Evolutionary conservation across 2,888 invertebrate species (phyloP), one percentile per base, ranked within the genome.

Genomic region (Drosophila subquinaria): DNA sequence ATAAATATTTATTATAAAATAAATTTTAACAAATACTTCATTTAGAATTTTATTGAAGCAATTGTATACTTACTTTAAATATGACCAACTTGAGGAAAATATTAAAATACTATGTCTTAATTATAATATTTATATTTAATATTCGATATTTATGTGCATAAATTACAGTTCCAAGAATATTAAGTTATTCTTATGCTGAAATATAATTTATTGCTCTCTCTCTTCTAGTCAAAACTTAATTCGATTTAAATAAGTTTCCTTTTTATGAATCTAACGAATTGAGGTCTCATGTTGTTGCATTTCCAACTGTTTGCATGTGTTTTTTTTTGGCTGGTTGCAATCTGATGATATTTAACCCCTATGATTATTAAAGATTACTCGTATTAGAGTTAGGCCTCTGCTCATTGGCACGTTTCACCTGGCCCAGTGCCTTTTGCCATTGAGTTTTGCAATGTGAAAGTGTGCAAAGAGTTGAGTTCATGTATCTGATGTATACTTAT

Each of bases 341-440:
- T 74, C 79, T 45, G 79, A 76, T 76, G 53, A 48, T 59, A 64
- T 57, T 76, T 79, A 76, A 75, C 76, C 76, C 79, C 76, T 62
- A 79, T 76, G 76, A 79, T 76, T 76, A 76, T 53, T 62, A 48
- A 47, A 76, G 76, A 79, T 76, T 73, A 76, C 51, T 60, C 33
- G 69, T 38, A 69, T 78, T 73, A 53, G 72, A 64, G 53, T 61
- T 23, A 30, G 43, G 35, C 4, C 35, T 38, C 17, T 13, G 52
- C 64, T 79, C 75, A 79, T 76, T 79, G 80, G 63, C 76, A 75
- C 70, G 70, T 79, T 75, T 66, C 62, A 66, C 59, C 56, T 79
- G 80, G 80, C 76, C 80, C 80, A 79, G 80, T 79, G 76, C 80
- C 76, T 76, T 76, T 79, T 59, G 65, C 65, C 65, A 52, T 59